Evolutionary conservation across 2,888 invertebrate genomes (phyloP).

Genomic region (Rhorus exstirpatorius): DNA sequence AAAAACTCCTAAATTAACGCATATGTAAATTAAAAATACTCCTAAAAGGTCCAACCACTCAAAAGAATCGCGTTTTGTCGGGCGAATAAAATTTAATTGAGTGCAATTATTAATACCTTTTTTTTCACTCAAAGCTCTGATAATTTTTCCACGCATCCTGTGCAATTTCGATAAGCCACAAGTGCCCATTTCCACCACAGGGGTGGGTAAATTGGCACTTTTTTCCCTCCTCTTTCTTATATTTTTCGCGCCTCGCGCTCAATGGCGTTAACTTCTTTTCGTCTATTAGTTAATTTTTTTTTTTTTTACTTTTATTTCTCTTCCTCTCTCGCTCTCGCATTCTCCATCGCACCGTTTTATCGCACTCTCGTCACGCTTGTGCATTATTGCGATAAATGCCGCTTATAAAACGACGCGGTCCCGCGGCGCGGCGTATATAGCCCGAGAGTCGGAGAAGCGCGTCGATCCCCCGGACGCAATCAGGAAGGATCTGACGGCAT

Average conservation of each 20-base stretch:
- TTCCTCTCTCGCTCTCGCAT: not conserved
- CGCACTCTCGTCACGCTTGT: conserved; percentile 40
- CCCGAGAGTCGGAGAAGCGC: conserved; percentile 34
- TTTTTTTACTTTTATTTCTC: conserved; percentile 7
- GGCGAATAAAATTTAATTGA: too few relatives aligned
- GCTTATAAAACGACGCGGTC: conserved; percentile 48
- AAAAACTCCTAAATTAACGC: too few relatives aligned
- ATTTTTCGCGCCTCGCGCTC: conserved; percentile 9
- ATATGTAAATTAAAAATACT: too few relatives aligned
- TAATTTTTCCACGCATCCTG: not conserved
- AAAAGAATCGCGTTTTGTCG: too few relatives aligned
- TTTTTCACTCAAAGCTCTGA: not conserved
- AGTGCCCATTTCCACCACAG: conserved; percentile 1
- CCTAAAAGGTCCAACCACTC: too few relatives aligned
- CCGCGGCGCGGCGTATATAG: conserved; percentile 44
- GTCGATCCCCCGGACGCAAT: conserved; percentile 71
- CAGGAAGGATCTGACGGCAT: conserved; percentile 78
- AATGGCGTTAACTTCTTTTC: conserved; percentile 54
- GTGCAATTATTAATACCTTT: too few relatives aligned
- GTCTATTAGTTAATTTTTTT: conserved; percentile 59
- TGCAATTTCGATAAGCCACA: conserved; percentile 44
- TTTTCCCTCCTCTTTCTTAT: conserved; percentile 6
- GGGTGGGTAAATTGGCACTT: conserved; percentile 18
- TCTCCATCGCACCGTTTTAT: conserved; percentile 25
- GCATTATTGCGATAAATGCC: conserved; percentile 56